Evolutionary conservation across 2,113 vertebrate species (phyloP).

Genomic region (Notarius quadriscutis): DNA sequence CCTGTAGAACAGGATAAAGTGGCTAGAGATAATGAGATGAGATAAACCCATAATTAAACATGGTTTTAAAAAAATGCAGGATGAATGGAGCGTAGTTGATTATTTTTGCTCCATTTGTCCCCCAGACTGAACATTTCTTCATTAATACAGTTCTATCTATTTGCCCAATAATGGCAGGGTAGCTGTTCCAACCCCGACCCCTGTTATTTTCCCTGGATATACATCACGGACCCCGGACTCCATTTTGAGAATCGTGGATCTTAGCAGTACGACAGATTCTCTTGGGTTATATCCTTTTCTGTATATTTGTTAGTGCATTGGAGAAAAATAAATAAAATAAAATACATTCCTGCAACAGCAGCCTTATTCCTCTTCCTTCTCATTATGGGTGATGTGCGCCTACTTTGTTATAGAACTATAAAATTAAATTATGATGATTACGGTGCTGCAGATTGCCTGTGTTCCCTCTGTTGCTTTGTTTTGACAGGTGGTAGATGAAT

Average conservation of each 20-base stretch:
- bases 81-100: neutral
- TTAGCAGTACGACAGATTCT: neutral
- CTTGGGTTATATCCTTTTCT: too few species aligned
- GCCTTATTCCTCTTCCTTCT: neutral
- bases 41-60: too few species aligned
- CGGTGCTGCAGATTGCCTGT: neutral
- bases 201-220: neutral
- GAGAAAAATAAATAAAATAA: neutral
- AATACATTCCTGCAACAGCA: neutral
- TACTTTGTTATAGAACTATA: neutral
- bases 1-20: too few species aligned
- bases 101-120: neutral
- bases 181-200: neutral
- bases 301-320: neutral
- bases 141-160: neutral
- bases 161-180: neutral
- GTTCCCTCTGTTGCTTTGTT: neutral
- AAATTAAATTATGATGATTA: neutral
- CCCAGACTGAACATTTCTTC: neutral
- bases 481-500: neutral
- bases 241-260: neutral
- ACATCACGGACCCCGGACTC: neutral
- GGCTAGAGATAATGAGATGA: too few species aligned
- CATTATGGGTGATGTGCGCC: neutral
- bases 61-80: too few species aligned